Evolutionary conservation across 2,113 vertebrate species (phyloP).

Genomic region (Hippolais icterina): DNA sequence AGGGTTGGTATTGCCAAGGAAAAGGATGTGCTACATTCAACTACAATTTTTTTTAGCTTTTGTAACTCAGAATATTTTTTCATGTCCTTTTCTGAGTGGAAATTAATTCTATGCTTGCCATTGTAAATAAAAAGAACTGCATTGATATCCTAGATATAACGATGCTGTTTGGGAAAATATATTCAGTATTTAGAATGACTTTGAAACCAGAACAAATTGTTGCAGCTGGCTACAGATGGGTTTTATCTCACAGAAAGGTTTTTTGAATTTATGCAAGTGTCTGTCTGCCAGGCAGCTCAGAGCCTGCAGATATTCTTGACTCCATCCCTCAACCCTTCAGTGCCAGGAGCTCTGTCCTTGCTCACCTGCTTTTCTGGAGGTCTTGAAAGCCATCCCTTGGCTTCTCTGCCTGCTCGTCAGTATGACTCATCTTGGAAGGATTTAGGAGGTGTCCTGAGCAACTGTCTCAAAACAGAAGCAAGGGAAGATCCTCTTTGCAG

Average conservation of each 20-base stretch:
- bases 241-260: neutral
- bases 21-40: accelerated
- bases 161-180: neutral
- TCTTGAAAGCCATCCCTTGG: neutral
- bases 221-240: neutral
- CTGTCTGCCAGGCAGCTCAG: neutral
- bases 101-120: neutral
- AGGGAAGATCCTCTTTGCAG: neutral
- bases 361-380: neutral
- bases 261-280: neutral
- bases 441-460: neutral
- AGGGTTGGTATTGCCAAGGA: neutral
- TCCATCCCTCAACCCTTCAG: neutral
- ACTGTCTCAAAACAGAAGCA: neutral
- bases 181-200: neutral
- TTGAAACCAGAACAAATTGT: neutral
- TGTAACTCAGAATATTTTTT: neutral
- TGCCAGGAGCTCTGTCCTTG: neutral
- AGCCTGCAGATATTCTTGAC: neutral
- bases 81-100: neutral
- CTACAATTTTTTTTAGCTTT: neutral
- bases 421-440: neutral
- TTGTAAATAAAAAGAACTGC: neutral
- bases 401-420: neutral
- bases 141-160: neutral